These are phyloP conservation scores for Lepas anatifera DNA, from an alignment of 2,888 invertebrate genomes.

Conservation along the genomic window DNA sequence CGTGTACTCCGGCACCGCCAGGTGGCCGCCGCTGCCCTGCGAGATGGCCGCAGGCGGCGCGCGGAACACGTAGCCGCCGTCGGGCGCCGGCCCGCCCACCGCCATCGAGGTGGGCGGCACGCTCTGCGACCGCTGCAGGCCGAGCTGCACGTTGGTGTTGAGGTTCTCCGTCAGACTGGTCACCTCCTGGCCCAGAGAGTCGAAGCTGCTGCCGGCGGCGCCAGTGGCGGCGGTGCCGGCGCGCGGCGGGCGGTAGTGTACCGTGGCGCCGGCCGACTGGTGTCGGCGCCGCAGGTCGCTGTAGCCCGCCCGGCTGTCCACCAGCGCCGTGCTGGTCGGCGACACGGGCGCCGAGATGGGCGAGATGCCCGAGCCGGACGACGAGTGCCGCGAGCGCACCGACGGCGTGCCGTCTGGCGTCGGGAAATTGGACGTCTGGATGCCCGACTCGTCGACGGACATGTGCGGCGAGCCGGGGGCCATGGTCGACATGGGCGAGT, in stretches of 20 bases:
- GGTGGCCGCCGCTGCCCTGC: neutral
- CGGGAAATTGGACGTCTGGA: constrained; percentile 11
- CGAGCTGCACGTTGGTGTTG: neutral
- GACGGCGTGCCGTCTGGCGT: constrained; percentile 17
- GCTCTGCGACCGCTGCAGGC: constrained; percentile 6
- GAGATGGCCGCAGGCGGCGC: constrained; percentile 1
- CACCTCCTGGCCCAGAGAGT: neutral
- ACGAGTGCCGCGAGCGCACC: constrained; percentile 25
- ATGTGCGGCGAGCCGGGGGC: neutral
- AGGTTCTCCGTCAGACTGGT: neutral
- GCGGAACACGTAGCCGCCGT: constrained; percentile 3
- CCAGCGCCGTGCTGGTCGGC: constrained; percentile 23
- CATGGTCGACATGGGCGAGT: constrained; percentile 15
- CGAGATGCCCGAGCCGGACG: constrained; percentile 23
- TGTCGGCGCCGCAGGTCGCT: constrained; percentile 23
- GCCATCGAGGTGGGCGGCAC: constrained; percentile 7
- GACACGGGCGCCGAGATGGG: constrained; percentile 24
- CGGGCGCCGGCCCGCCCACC: neutral
- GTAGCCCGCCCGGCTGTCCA: constrained; percentile 17
- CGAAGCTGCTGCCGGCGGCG: neutral
- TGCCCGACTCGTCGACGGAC: constrained; percentile 11
- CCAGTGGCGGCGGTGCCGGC: neutral
- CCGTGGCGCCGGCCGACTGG: constrained; percentile 25
- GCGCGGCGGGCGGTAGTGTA: constrained; percentile 13
- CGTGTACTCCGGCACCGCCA: neutral